Evolutionary conservation across 1,140 invertebrate genomes (phyloP).

Genomic region (Aphis gossypii): DNA sequence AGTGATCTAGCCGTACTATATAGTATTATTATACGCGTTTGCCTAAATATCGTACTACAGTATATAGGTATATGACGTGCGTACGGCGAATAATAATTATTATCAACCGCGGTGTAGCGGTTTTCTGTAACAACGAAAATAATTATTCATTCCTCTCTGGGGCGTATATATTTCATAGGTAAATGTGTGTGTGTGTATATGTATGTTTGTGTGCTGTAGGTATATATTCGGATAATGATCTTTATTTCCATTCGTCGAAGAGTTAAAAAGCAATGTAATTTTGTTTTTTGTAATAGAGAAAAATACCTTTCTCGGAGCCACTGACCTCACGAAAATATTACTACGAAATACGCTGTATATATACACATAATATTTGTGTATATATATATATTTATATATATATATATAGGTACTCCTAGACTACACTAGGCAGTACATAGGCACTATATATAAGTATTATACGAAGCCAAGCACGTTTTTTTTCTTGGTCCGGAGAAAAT

Average conservation of each 20-base stretch:
- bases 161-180: conserved; percentile 19
- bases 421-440: no score
- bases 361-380: no score
- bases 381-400: no score
- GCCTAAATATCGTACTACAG: background rate
- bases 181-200: no score
- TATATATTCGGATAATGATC: conserved; percentile 43
- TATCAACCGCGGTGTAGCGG: conserved; percentile 39
- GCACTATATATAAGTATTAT: background rate
- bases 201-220: background rate
- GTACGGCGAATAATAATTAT: conserved; percentile 9
- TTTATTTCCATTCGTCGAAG: conserved; percentile 44
- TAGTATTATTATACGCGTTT: background rate
- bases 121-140: conserved; percentile 31
- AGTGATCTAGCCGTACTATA: background rate
- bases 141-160: conserved; percentile 48
- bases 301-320: conserved; percentile 51
- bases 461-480: conserved; percentile 30
- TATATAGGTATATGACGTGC: background rate
- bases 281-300: conserved; percentile 41
- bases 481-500: conserved; percentile 28
- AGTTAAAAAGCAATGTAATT: conserved; percentile 53
- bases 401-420: no score
- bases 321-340: conserved; percentile 56
- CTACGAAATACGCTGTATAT: conserved; percentile 26